Evolutionary conservation across 2,113 vertebrate species (phyloP), one percentile per base, ranked within the genome.

Genomic region (Atractosteus spatula): DNA sequence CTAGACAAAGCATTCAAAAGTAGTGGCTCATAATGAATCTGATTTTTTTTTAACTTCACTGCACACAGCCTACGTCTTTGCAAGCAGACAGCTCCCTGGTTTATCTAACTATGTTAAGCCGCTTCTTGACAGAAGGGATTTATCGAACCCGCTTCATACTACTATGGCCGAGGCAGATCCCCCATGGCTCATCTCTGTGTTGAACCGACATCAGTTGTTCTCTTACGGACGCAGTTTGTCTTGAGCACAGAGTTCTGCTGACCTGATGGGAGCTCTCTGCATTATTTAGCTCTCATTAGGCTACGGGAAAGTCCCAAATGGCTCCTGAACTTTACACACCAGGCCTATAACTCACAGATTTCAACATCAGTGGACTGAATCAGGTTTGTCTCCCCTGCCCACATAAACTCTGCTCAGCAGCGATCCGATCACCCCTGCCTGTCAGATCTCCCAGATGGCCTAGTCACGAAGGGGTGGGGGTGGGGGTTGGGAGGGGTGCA

Each of bases 391-490:
- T 61, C 55, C 66, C 61, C 65, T 62, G 76, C 54, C 76, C 74
- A 29, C 74, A 80, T 80, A 76, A 80, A 84, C 80, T 75, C 70
- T 77, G 78, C 80, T 71, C 68, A 77, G 80, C 85, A 76, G 81
- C 80, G 73, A 83, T 81, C 78, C 84, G 76, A 87, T 80, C 77
- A 62, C 71, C 14, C 76, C 29, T 63, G 55, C 67, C 66, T 70
- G 70, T 81, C 72, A 62, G 67, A 81, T 47, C 77, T 78, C 86
- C 80, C 87, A 92, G 86, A 91, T 89, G 88, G 85, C 71, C 73
- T 65, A 80, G 80, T 79, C 77, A 55, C 0, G 56, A 51, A 51
- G 8, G 47, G 47, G 75, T 66, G 78, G 77, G 78, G 79, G 81
- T 62, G 65, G 69, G 76, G 77, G 78, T 5, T 79, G 72, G 72